Conservation (phyloP, 2,113 vertebrate genomes). For the Ursus arctos region DNA sequence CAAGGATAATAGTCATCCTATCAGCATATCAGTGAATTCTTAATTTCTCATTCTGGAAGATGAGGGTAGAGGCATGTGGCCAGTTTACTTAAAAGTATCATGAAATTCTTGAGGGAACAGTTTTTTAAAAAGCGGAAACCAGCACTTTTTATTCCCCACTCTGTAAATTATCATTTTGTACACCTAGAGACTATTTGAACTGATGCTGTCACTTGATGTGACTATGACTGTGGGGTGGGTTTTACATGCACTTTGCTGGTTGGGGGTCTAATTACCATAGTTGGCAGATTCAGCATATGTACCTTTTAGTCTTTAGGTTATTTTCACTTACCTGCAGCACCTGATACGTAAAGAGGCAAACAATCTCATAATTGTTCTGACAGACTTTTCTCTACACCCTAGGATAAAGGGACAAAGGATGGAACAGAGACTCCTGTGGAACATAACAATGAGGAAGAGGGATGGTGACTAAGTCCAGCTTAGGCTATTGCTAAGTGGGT, state of each 20-base stretch:
- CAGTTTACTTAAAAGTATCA: neutral
- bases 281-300: neutral
- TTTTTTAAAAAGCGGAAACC: neutral
- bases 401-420: neutral
- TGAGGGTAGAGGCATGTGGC: neutral
- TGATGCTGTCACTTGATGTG: neutral
- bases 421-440: neutral
- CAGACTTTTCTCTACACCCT: neutral
- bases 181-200: neutral
- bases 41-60: neutral
- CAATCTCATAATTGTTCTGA: neutral
- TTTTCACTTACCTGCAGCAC: neutral
- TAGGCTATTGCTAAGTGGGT: neutral
- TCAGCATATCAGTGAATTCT: neutral
- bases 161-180: neutral
- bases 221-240: neutral
- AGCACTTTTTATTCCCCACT: neutral
- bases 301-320: neutral
- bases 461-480: neutral
- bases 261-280: neutral
- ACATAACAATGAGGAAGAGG: neutral
- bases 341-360: neutral
- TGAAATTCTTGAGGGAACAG: neutral
- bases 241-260: neutral
- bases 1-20: neutral